Conservation (phyloP, 2,797 vertebrate genomes). For the Oryzias sinensis region DNA sequence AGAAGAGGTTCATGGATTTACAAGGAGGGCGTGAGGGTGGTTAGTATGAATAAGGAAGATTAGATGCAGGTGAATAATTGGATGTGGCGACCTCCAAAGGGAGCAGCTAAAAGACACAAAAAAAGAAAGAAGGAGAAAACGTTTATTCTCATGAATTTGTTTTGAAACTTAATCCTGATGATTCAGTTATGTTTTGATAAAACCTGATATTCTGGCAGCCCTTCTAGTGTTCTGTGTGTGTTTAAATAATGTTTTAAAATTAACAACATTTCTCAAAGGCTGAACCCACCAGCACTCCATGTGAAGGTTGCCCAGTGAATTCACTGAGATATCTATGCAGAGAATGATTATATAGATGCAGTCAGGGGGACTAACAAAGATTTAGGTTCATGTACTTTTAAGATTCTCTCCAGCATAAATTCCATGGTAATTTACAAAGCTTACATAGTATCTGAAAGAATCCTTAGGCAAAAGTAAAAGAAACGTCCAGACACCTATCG, state of each 20-base stretch:
- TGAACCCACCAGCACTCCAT: slow-evolving; percentile 63
- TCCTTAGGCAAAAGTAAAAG: slow-evolving; percentile 14
- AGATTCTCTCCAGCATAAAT: slow-evolving; percentile 30
- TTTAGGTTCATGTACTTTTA: slow-evolving; percentile 17
- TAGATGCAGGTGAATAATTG: too few species aligned
- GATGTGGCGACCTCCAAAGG: too few species aligned
- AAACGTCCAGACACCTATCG: slow-evolving; percentile 37
- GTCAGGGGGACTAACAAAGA: slow-evolving; percentile 8
- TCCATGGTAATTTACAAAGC: slow-evolving; percentile 30
- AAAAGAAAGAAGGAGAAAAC: neutral
- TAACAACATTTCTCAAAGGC: slow-evolving; percentile 44
- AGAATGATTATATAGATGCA: slow-evolving; percentile 41
- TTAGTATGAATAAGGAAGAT: too few species aligned
- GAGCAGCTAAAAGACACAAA: neutral
- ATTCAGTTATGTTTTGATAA: neutral
- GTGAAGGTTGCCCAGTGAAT: slow-evolving; percentile 50
- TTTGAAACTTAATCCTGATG: too few species aligned
- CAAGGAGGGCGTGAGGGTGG: too few species aligned
- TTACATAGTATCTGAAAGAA: slow-evolving; percentile 32
- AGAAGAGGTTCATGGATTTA: too few species aligned
- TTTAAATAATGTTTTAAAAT: slow-evolving; percentile 26
- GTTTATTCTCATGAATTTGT: too few species aligned
- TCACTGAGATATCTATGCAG: slow-evolving; percentile 71
- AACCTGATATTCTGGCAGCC: neutral
- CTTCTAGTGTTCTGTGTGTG: neutral